Base-by-base conservation (phyloP, 2,888 invertebrate species). In the Synergus umbraculus region DNA sequence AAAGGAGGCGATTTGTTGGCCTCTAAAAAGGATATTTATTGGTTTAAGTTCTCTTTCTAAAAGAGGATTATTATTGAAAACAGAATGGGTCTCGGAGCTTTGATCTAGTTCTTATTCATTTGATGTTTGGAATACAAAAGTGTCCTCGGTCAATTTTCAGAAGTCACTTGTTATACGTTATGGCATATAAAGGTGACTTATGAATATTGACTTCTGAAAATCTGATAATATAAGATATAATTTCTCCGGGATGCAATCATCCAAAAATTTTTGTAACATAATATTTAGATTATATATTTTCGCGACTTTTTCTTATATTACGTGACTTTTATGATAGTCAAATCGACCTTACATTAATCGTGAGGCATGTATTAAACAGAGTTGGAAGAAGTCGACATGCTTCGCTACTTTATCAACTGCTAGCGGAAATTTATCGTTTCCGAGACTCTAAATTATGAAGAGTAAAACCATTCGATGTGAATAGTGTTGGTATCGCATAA, bases 11-110 rank as follows among this genome's bases (percentile, higher is more conserved):
- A 73, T 49, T 54, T 73, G 49, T 73, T 73, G 73, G 37, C 41
- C 65, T 37, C 65, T 65, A 41, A 65, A n/a, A n/a, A 8, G 49
- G 49, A 49, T 73, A 73, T 73, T 73, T 73, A 73, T 73, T 73
- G 37, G 49, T 13, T 29, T 13, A 4, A 54, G 49, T n/a, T 73
- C 29, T n/a, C 73, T 54, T 73, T 73, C 73, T 37, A 49, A 69
- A 7, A 69, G 69, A 69, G 46, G 44, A 18, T 22, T 15, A 18
- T 22, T 13, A 22, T 22, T 22, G 13, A 73, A n/a, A 37, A 37
- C 12, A 67, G 54, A 73, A 49, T 73, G 37, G 22, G 12, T 29
- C 22, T 37, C 73, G 54, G 69, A 8, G 15, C 54, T 73, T 73
- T 73, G 73, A 73, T 73, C 73, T 73, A 37, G n/a, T 18, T 29